Percentiles rank a stretch among this genome's conserved stretches.
Conservation (phyloP, 2,113 vertebrate genomes). For the Phalacrocorax carbo region DNA sequence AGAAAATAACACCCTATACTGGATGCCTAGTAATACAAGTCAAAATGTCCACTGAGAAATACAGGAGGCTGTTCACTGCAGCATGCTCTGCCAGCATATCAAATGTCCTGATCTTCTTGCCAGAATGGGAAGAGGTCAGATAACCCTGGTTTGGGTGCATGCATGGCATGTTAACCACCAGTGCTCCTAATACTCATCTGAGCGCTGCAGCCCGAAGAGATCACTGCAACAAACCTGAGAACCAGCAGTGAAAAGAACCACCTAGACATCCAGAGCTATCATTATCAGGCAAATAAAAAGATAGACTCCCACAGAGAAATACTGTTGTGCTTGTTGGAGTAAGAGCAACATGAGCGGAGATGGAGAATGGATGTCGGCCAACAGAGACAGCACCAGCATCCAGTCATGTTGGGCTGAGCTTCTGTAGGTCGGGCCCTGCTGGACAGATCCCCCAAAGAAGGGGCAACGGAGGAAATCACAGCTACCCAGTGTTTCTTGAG, state of each 20-base stretch:
- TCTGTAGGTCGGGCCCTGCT: neutral
- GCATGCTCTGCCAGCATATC: rapidly evolving
- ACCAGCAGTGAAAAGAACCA: neutral
- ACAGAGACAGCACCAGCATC: neutral
- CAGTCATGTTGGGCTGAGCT: neutral
- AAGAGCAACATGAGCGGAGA: neutral
- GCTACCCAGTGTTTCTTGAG: neutral
- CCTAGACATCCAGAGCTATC: neutral
- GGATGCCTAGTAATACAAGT: neutral
- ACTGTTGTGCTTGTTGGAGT: neutral
- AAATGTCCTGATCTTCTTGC: neutral
- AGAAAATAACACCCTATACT: rapidly evolving
- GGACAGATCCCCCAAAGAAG: neutral
- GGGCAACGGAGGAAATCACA: neutral
- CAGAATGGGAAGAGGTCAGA: neutral
- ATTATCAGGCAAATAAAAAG: neutral
- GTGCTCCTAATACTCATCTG: neutral
- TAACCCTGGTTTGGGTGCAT: rapidly evolving
- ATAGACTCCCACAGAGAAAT: neutral
- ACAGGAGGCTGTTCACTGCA: rapidly evolving
- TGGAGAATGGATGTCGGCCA: neutral
- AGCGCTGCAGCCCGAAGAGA: neutral
- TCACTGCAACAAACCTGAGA: neutral
- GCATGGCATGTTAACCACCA: rapidly evolving
- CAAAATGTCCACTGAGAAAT: neutral